Conservation (phyloP, 2,888 invertebrate genomes). For the Lingula anatina region DNA sequence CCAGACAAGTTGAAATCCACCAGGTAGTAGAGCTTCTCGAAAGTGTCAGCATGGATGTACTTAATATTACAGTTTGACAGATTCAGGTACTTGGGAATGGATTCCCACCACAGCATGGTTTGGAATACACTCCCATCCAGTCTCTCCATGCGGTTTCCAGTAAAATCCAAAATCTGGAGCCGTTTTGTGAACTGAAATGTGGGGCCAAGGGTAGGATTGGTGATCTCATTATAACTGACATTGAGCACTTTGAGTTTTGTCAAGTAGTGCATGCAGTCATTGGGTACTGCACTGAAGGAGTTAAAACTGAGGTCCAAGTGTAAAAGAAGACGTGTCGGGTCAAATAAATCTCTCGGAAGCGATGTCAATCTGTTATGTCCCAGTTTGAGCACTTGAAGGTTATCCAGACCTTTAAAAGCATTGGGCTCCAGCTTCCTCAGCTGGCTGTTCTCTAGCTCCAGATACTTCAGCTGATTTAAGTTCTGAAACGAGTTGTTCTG, state of each 20-base stretch:
- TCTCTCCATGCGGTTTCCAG: conserved; percentile 19
- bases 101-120: conserved; percentile 18
- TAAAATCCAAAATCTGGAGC: conserved; percentile 25
- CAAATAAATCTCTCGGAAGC: conserved; percentile 20
- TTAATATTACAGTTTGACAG: conserved; percentile 24
- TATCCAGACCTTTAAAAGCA: conserved; percentile 14
- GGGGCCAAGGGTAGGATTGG: conserved; percentile 16
- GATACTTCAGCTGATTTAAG: conserved; percentile 11
- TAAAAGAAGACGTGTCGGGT: conserved; percentile 15
- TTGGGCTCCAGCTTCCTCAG: conserved; percentile 11
- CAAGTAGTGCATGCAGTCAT: conserved; percentile 15
- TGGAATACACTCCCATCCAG: conserved; percentile 18
- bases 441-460: conserved; percentile 19
- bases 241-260: conserved; percentile 19
- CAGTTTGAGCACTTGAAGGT: conserved; percentile 13
- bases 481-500: conserved; percentile 17
- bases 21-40: conserved; percentile 16
- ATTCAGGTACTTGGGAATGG: conserved; percentile 16
- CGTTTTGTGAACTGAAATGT: conserved; percentile 23
- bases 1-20: conserved; percentile 20
- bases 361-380: conserved; percentile 18
- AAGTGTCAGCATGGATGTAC: conserved; percentile 14
- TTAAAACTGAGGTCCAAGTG: conserved; percentile 26
- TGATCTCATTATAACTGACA: conserved; percentile 22
- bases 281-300: conserved; percentile 15